Conservation (phyloP, 2,888 invertebrate species). For the Meganola albula region DNA sequence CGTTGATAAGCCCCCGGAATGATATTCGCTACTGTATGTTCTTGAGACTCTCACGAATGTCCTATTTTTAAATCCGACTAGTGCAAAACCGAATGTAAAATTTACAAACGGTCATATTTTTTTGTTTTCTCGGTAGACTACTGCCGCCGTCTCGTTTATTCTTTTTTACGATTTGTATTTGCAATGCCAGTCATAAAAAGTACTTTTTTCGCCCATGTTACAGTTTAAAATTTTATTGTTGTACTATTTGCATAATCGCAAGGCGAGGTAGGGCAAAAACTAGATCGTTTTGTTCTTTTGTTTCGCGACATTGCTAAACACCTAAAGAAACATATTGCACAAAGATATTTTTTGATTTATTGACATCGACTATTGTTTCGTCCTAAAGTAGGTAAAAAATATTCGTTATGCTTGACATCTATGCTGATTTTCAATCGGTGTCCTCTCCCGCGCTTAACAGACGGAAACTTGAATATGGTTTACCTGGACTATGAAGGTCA, state of each 20-base stretch:
- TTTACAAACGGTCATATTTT: conserved; percentile 36
- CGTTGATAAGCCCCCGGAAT: too few species aligned
- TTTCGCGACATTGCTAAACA: conserved; percentile 55
- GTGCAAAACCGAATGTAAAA: conserved; percentile 26
- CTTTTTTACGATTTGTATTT: conserved; percentile 54
- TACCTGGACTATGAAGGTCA: conserved; percentile 54
- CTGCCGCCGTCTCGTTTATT: conserved; percentile 52
- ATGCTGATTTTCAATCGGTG: conserved; percentile 48
- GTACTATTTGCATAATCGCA: conserved; percentile 72
- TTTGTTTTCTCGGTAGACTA: conserved; percentile 53
- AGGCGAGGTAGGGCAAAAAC: conserved; percentile 66
- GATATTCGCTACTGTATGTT: conserved; percentile 18
- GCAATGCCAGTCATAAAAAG: conserved; percentile 58
- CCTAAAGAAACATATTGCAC: conserved; percentile 56
- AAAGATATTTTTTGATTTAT: conserved; percentile 71
- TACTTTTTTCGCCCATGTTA: conserved; percentile 57
- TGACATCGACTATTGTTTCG: conserved; percentile 51
- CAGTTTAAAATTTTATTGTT: conserved; percentile 69
- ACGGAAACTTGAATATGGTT: conserved; percentile 48
- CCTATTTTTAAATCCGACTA: conserved; percentile 17
- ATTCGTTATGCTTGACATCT: conserved; percentile 49
- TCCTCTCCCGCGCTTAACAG: conserved; percentile 49
- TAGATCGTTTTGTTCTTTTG: conserved; percentile 59
- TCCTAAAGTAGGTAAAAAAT: conserved; percentile 43
- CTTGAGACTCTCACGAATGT: conserved; percentile 21